Evolutionary conservation across 2,888 invertebrate genomes (phyloP), one percentile per base, ranked within the genome.

Genomic region (Hartigia nigra): DNA sequence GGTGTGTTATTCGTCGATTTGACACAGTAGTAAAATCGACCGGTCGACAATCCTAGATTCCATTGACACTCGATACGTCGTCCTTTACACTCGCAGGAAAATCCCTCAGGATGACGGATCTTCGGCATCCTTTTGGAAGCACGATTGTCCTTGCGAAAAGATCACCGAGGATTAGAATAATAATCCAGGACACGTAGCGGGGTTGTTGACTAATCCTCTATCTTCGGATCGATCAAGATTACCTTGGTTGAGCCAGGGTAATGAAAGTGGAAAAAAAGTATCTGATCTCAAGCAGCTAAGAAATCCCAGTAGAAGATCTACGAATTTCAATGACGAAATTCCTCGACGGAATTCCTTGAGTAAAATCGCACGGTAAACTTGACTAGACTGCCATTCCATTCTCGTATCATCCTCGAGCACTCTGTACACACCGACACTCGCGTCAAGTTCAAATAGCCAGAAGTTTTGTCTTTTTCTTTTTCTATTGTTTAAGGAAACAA

Each of bases 91-190:
- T 93, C 93, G 93, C 93, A 93, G 92, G 93, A 93, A 93, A 93
- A 93, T 93, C 93, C 93, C 93, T 93, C 93, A 93, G 93, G 93
- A 91, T 93, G 93, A 93, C 93, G 93, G 93, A 93, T 93, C 93
- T 93, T 93, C 93, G 93, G 93, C 93, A 93, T 93, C 93, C 93
- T 55, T 23, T 55, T 55, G 55, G 55, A 55, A 55, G 55, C 55
- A 55, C 55, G 23, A 23, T 0, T 55, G 14, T 23, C 55, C 55
- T 55, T 2, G 55, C 55, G 55, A 55, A 55, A 55, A 55, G 23
- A 23, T 55, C 23, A 23, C 55, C 23, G 23, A 55, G 55, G 55
- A 2, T 55, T 23, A 55, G 55, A 55, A 55, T 55, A 55, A 55
- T 55, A 55, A 55, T 55, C 23, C 55, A 55, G 23, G 55, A 9